Evolutionary conservation across 2,797 vertebrate genomes (phyloP), one percentile per base, ranked within the genome.

Genomic region (Channallabes apus): DNA sequence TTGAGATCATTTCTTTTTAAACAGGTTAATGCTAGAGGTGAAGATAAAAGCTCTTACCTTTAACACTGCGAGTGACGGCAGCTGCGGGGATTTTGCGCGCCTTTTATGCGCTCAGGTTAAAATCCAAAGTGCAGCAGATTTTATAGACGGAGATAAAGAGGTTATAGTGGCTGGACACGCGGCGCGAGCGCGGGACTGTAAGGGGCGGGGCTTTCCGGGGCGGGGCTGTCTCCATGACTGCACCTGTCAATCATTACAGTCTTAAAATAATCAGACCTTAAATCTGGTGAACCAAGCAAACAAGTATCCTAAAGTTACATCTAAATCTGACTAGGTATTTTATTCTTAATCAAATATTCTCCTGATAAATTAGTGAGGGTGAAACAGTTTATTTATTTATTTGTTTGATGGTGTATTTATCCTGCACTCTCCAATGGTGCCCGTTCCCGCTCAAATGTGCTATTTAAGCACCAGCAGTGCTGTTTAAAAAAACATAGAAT

Each of bases 181-280:
- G 59, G 77, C 56, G 35, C 6, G 59, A 8, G 29, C 22, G 32
- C 6, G 3, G 14, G 11, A 17, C 56, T 11, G 38, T 29, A 6
- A 20, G n/a, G 41, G 77, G 35, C 38, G 78, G 14, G 9, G 15
- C 56, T 5, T n/a, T 27, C 1, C 18, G 24, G 61, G 77, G 59
- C 38, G 78, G 24, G 78, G 0, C 24, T 80, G 5, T n/a, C 17
- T 6, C 2, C 58, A 18, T 4, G 20, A 41, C 12, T 3, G 3
- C 18, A 65, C 61, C 78, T 80, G 78, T 80, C 78, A 80, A 65
- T 67, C 62, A 65, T 67, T 80, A 65, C 9, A 29, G 0, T 41
- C 18, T 18, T 5, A 32, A 4, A 77, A 58, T 51, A 72, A n/a
- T 46, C 12, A 24, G 0, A 72, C 0, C n/a, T 3, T 51, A 12